These are phyloP conservation scores for Nylanderia fulva DNA, from an alignment of 1,140 invertebrate genomes.

Conservation along the genomic window DNA sequence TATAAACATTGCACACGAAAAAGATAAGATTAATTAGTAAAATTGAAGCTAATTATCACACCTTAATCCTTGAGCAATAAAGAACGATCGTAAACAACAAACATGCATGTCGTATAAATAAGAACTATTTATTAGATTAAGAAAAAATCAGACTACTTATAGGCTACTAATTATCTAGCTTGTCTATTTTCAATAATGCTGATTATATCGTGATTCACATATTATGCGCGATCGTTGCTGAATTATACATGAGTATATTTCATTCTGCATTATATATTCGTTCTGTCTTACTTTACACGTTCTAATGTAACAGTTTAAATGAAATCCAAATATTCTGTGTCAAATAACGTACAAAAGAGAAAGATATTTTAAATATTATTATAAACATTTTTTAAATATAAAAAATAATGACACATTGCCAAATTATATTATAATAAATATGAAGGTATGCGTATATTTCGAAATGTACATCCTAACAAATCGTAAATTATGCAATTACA, in stretches of 20 bases:
- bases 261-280: neutral
- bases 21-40: neutral
- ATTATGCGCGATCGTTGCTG: neutral
- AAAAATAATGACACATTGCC: neutral
- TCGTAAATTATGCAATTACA: neutral
- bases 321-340: neutral
- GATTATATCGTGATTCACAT: constrained; percentile 24
- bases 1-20: neutral
- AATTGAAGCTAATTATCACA: neutral
- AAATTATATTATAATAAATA: neutral
- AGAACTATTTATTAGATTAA: constrained; percentile 4
- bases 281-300: neutral
- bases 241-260: constrained; percentile 58
- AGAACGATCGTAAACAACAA: neutral
- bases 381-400: neutral
- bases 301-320: neutral
- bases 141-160: constrained; percentile 24
- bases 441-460: neutral
- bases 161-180: constrained; percentile 22
- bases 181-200: constrained; percentile 59
- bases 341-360: neutral
- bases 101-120: neutral
- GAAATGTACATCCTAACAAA: neutral
- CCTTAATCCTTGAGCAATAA: neutral
- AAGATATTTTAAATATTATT: neutral